These are phyloP conservation scores for Capromys pilorides DNA, from an alignment of 2,797 vertebrate species.

Conservation along the genomic window DNA sequence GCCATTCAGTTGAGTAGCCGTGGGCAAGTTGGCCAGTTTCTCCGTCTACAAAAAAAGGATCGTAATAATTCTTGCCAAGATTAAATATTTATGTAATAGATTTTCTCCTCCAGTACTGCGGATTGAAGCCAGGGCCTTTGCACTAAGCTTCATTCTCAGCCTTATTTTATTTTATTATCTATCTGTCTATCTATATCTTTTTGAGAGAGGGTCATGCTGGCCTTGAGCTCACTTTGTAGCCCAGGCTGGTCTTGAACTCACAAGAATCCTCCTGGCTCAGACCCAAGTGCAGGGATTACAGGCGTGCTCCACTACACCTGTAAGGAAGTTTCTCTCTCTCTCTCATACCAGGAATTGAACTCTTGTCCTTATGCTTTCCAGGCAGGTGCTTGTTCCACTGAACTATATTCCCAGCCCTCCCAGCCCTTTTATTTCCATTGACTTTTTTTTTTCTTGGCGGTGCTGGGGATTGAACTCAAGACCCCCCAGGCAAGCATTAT, in stretches of 20 bases:
- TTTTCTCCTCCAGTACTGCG: background rate
- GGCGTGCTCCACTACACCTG: background rate
- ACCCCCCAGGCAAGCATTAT: too few relatives aligned
- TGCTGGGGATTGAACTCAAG: too few relatives aligned
- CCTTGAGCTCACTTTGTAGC: background rate
- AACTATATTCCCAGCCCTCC: too few relatives aligned
- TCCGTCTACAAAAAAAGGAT: background rate
- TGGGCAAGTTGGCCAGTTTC: background rate
- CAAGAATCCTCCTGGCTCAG: background rate
- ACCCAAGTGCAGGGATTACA: background rate
- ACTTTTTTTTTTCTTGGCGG: too few relatives aligned
- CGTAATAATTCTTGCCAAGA: background rate
- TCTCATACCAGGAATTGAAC: too few relatives aligned
- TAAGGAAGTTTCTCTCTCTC: too few relatives aligned
- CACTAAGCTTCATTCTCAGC: background rate
- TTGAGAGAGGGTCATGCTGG: background rate
- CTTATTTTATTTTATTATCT: background rate
- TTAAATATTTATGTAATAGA: background rate
- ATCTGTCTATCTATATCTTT: background rate
- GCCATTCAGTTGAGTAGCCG: background rate
- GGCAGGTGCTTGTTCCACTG: too few relatives aligned
- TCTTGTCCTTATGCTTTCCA: too few relatives aligned
- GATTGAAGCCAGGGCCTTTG: background rate
- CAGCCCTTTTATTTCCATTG: background rate
- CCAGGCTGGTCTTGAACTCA: background rate